Conservation (phyloP, 2,888 invertebrate genomes). For the Dyspetes luteomarginatus region DNA sequence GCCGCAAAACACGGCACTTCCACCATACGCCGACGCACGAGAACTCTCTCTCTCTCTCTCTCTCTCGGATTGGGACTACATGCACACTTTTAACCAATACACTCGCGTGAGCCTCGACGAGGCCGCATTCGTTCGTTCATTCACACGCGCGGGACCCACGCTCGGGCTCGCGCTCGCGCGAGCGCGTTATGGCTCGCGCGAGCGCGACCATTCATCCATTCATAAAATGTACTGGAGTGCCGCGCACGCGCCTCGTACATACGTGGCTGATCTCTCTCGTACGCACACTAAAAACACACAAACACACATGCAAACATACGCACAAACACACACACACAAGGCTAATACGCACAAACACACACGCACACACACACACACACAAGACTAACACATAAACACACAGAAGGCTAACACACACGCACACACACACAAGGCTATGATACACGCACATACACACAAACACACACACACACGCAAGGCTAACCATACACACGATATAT, state of each 20-base stretch:
- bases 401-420: too few relatives aligned
- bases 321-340: constrained; percentile 11
- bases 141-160: constrained; percentile 63
- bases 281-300: too few relatives aligned
- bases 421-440: constrained; percentile 12
- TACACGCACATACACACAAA: neutral
- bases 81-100: constrained; percentile 58
- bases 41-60: constrained; percentile 30
- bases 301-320: neutral
- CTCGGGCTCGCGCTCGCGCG: constrained; percentile 27
- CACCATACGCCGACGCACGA: constrained; percentile 61
- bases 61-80: constrained; percentile 11
- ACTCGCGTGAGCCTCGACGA: constrained; percentile 51
- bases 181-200: constrained; percentile 2
- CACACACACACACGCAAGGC: constrained; percentile 17
- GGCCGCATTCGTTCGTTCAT: constrained; percentile 74
- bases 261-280: constrained; percentile 25
- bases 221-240: constrained; percentile 74
- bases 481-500: too few relatives aligned
- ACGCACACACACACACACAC: too few relatives aligned
- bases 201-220: constrained; percentile 74
- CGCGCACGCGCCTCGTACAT: constrained; percentile 69
- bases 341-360: too few relatives aligned
- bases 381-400: neutral
- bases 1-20: constrained; percentile 17